A percentile compares a stretch with the other conserved stretches of the same genome.
These are phyloP conservation scores for Pempheris klunzingeri DNA, from an alignment of 2,797 vertebrate genomes.

Conservation along the genomic window DNA sequence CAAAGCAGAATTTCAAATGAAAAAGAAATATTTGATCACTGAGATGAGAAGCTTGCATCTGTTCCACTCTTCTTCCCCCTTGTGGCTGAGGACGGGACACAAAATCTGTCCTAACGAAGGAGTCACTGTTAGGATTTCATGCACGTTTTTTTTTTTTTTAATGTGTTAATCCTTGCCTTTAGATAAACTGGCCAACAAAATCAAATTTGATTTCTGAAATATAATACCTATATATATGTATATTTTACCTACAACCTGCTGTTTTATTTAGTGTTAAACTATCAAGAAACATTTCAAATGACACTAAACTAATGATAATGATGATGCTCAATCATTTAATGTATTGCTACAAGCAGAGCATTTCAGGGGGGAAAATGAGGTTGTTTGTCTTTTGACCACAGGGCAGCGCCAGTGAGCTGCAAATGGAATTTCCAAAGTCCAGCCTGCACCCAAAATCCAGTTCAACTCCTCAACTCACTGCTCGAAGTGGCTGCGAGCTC, in stretches of 20 bases:
- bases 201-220: neutral
- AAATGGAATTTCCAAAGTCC: slow-evolving; percentile 43
- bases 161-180: slow-evolving; percentile 27
- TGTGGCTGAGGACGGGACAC: slow-evolving; percentile 67
- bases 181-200: slow-evolving; percentile 12
- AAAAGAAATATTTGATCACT: slow-evolving; percentile 73
- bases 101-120: slow-evolving; percentile 50
- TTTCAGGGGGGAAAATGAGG: neutral
- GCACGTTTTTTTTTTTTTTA: slow-evolving; percentile 13
- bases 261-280: neutral
- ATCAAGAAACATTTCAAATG: neutral
- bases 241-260: neutral
- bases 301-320: neutral
- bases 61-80: slow-evolving; percentile 70
- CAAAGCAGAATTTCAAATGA: slow-evolving; percentile 78
- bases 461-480: slow-evolving; percentile 51
- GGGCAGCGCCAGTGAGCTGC: slow-evolving; percentile 73
- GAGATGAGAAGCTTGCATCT: slow-evolving; percentile 74
- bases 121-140: slow-evolving; percentile 36
- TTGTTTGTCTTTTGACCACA: slow-evolving; percentile 58
- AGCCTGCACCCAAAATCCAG: slow-evolving; percentile 32
- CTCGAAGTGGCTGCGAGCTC: slow-evolving; percentile 44
- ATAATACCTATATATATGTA: too few relatives aligned
- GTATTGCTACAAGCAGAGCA: neutral
- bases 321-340: neutral